These are phyloP conservation scores for Diglossa cyanea DNA, from an alignment of 2,797 vertebrate genomes.

Conservation along the genomic window DNA sequence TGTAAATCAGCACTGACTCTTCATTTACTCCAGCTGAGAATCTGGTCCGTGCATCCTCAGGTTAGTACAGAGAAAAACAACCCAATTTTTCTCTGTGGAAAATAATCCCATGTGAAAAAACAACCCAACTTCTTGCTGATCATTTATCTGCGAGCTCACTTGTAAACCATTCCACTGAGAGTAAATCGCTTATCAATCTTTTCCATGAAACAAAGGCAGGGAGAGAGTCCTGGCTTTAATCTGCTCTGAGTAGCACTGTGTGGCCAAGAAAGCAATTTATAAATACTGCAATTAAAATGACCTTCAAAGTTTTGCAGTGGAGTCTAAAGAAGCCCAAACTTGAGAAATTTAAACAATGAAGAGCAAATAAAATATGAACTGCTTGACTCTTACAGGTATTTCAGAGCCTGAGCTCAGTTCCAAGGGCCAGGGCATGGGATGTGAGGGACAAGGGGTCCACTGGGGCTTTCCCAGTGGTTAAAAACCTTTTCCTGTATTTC, in stretches of 20 bases:
- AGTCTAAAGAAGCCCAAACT: neutral
- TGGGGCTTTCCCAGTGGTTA: neutral
- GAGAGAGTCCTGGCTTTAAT: neutral
- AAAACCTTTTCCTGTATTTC: neutral
- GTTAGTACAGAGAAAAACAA: neutral
- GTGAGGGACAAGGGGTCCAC: neutral
- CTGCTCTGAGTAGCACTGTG: neutral
- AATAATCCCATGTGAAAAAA: neutral
- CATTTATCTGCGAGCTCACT: neutral
- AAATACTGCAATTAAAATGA: neutral
- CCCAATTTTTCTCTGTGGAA: neutral
- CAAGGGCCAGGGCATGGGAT: neutral
- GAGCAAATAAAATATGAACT: neutral
- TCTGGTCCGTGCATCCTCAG: neutral
- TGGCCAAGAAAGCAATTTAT: slow-evolving; percentile 32
- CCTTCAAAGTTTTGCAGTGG: neutral
- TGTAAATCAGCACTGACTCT: neutral
- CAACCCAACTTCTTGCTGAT: neutral
- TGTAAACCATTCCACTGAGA: neutral
- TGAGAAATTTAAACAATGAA: neutral
- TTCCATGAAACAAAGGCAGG: neutral
- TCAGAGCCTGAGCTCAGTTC: neutral
- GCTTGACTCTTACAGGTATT: rapidly evolving
- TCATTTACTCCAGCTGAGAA: neutral
- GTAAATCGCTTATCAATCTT: neutral